Percentiles rank a stretch among this genome's conserved stretches.
phyloP scores from a whole-genome alignment of 2,888 invertebrate genomes.

The Adelognathus sp. region DNA sequence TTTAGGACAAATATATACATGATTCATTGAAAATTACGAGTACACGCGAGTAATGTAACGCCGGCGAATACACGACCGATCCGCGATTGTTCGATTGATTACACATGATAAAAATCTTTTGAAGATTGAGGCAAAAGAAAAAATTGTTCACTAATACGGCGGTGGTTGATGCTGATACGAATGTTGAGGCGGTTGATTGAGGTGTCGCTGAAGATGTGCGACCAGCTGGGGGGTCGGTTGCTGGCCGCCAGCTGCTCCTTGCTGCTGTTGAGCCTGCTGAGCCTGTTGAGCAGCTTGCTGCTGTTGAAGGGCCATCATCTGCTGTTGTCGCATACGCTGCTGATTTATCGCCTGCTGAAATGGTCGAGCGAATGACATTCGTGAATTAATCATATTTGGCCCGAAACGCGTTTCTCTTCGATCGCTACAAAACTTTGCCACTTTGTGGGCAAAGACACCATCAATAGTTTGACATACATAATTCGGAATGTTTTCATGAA shows the following conservation, averaged over 20 bases:
- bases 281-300: conserved; percentile 82
- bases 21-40: conserved; percentile 28
- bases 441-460: no score
- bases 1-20: conserved; percentile 34
- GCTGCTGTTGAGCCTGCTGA: conserved; percentile 82
- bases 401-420: background rate
- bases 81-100: conserved; percentile 40
- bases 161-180: conserved; percentile 84
- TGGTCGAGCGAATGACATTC: background rate
- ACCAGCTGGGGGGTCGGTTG: conserved; percentile 85
- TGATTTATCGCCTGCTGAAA: conserved; percentile 79
- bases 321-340: conserved; percentile 87
- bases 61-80: background rate
- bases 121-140: no score
- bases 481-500: no score
- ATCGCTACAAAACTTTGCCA: no score
- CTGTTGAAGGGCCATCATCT: conserved; percentile 87
- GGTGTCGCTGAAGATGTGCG: conserved; percentile 86
- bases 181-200: conserved; percentile 81
- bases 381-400: no score
- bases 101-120: no score
- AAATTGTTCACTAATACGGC: conserved; percentile 79
- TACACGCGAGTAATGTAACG: conserved; percentile 18
- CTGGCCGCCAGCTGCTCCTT: conserved; percentile 73
- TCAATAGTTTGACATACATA: no score